Base-by-base conservation (phyloP, 2,888 invertebrate genomes). In the Reticulitermes lucifugus region DNA sequence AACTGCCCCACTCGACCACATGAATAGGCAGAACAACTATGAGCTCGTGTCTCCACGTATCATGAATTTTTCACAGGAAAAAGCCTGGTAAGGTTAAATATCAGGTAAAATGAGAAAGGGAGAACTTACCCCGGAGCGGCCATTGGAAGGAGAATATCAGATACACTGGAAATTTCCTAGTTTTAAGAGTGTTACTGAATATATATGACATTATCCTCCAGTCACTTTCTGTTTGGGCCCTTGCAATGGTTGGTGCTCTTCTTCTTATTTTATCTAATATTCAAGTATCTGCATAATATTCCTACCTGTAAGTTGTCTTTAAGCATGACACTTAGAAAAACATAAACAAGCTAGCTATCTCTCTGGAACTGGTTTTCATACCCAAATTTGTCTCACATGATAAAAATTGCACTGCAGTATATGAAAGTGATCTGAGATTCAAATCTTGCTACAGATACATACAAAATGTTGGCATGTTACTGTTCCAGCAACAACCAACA, bases 11-110 rank as follows among this genome's bases (percentile, higher is more conserved):
- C 25, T 65, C n/a, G 65, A 65, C 65, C n/a, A 65, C 65, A 25
- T 6, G 65, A 25, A 65, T 65, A 65, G n/a, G n/a, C 65, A n/a
- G 65, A 65, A 25, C 65, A 25, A 65, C 65, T 55, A 25, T 65
- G n/a, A 65, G 65, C n/a, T 25, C 25, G n/a, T n/a, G 25, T 65
- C 65, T 65, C n/a, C 65, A n/a, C 25, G 25, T 25, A 25, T 65
- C 25, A 65, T 65, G 65, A 65, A 65, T 65, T n/a, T 65, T 25
- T 65, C 65, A 65, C 25, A 65, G 65, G 65, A 65, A 25, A 25
- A 65, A 25, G 25, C 65, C n/a, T 65, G 65, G 65, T 65, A 65
- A 65, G 65, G 25, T 65, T n/a, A 65, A 65, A 65, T 65, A 65
- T 65, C 25, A 65, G n/a, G 12, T 65, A 65, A n/a, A 12, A 25